phyloP scores from a whole-genome alignment of 2,888 invertebrate species.

The Pelosia muscerda region DNA sequence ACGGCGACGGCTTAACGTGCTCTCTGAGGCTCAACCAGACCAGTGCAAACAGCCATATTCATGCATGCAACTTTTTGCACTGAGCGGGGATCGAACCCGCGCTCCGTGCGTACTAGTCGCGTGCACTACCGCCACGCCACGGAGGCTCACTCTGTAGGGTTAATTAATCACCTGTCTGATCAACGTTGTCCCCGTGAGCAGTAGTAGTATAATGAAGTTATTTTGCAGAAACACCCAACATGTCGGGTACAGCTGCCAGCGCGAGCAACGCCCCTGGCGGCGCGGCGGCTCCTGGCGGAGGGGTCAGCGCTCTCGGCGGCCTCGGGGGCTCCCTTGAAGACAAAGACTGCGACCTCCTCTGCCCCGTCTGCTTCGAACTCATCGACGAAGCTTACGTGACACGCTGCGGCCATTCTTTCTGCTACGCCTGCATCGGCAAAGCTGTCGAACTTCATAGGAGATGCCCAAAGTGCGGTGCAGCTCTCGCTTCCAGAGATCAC shows the following conservation, averaged over 20 bases:
- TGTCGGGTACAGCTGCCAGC: conserved; percentile 71
- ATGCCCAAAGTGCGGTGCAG: conserved; percentile 94
- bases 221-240: conserved; percentile 12
- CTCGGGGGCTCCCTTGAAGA: conserved; percentile 89
- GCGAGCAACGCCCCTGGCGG: conserved; percentile 66
- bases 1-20: too few species aligned
- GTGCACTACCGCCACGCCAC: too few species aligned
- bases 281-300: conserved; percentile 63
- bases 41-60: too few species aligned
- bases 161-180: too few species aligned
- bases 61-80: too few species aligned
- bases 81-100: too few species aligned
- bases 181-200: too few species aligned
- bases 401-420: conserved; percentile 97
- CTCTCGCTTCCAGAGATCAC: conserved; percentile 89
- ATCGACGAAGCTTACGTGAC: conserved; percentile 97
- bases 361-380: conserved; percentile 95
- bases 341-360: conserved; percentile 87
- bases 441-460: conserved; percentile 92
- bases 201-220: not conserved
- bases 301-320: conserved; percentile 83
- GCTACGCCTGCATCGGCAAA: conserved; percentile 93
- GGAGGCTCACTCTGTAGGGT: too few species aligned
- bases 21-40: too few species aligned
- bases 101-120: too few species aligned